A percentile compares a stretch with the other conserved stretches of the same genome.
Conservation (phyloP, 2,113 vertebrate species). For the Paramisgurnus dabryanus region DNA sequence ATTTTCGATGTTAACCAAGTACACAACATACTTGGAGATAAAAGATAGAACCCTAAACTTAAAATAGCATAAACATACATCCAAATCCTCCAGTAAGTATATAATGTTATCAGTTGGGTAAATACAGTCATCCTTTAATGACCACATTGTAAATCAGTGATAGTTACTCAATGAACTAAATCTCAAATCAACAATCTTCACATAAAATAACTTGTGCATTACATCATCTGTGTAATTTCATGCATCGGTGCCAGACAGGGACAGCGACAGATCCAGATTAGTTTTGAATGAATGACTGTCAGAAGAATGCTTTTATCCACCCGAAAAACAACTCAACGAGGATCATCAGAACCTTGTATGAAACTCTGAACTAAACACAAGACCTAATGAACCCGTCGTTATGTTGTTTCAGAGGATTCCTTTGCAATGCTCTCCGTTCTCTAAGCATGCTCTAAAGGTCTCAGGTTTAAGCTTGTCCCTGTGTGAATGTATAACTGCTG, state of each 20-base stretch:
- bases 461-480: background rate
- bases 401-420: conserved; percentile 49
- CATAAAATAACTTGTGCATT: conserved; percentile 63
- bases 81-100: background rate
- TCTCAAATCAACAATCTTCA: conserved; percentile 27
- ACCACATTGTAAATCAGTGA: background rate
- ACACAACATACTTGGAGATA: background rate
- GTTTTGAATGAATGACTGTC: conserved; percentile 68
- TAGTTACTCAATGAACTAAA: background rate
- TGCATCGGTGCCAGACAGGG: conserved; percentile 67
- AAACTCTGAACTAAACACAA: conserved; percentile 49
- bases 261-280: conserved; percentile 63
- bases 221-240: conserved; percentile 64
- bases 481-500: background rate
- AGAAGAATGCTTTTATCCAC: conserved; percentile 79
- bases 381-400: conserved; percentile 57
- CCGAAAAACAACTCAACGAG: conserved; percentile 60
- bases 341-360: conserved; percentile 57
- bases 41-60: background rate
- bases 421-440: conserved; percentile 3
- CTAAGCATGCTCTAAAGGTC: conserved; percentile 1
- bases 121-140: too few relatives aligned
- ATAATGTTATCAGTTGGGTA: background rate
- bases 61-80: background rate
- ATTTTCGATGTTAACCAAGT: background rate